phyloP scores from a whole-genome alignment of 2,113 vertebrate species.

The Smithornis capensis region DNA sequence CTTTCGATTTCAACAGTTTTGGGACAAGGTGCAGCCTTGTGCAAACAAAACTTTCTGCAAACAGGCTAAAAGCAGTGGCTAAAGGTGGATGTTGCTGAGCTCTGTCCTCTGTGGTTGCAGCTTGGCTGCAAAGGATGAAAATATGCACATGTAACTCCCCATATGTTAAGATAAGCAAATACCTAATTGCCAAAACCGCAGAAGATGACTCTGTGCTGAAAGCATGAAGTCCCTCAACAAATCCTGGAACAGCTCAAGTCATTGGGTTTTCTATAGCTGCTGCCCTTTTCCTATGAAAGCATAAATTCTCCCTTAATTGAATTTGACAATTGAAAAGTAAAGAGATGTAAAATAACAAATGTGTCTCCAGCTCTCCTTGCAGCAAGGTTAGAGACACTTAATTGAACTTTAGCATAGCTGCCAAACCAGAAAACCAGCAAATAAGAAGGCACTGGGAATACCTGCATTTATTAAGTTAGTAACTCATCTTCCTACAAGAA shows the following conservation, averaged over 20 bases:
- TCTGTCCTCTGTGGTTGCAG: neutral
- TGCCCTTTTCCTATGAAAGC: constrained; percentile 5
- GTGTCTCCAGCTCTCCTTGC: constrained; percentile 37
- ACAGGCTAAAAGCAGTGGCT: neutral
- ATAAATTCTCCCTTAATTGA: constrained; percentile 53
- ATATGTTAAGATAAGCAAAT: neutral
- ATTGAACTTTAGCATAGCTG: constrained; percentile 43
- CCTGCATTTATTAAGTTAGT: neutral
- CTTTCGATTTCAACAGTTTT: neutral
- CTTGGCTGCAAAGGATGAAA: neutral
- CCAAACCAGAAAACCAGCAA: constrained; percentile 20
- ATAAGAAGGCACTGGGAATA: neutral
- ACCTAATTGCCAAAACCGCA: constrained; percentile 26
- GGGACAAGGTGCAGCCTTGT: neutral
- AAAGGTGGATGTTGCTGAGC: neutral
- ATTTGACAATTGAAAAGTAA: constrained; percentile 67
- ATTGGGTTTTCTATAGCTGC: neutral
- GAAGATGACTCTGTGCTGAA: neutral
- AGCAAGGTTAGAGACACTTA: constrained; percentile 51
- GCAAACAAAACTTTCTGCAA: neutral
- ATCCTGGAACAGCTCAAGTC: neutral
- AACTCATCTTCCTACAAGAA: neutral
- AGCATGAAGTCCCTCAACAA: constrained; percentile 35
- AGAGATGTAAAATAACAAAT: constrained; percentile 67
- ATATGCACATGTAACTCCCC: neutral